A percentile compares a stretch with the other conserved stretches of the same genome.
Evolutionary conservation across 2,888 invertebrate genomes (phyloP).

Genomic region (Drosophila rubida): DNA sequence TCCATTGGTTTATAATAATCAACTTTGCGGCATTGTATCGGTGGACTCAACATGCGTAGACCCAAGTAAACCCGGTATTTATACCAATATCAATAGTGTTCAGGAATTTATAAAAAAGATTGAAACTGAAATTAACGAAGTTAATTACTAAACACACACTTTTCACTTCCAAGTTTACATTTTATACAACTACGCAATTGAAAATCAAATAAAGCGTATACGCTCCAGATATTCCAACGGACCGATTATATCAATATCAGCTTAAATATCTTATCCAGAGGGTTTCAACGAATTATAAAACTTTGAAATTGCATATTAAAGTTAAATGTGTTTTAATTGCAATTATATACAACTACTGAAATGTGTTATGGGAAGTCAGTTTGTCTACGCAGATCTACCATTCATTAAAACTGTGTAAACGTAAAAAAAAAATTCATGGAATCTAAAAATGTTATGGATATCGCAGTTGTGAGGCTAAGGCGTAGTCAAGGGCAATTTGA

Average conservation of each 20-base stretch:
- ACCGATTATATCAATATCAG: too few relatives aligned
- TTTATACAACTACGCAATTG: too few relatives aligned
- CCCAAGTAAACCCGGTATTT: conserved; percentile 27
- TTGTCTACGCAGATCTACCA: not conserved
- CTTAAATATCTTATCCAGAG: too few relatives aligned
- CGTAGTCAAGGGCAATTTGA: conserved; percentile 1
- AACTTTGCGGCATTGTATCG: conserved; percentile 42
- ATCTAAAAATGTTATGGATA: conserved; percentile 7
- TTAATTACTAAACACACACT: too few relatives aligned
- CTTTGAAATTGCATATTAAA: too few relatives aligned
- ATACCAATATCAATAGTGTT: conserved; percentile 22
- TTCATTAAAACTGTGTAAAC: not conserved
- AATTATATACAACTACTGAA: too few relatives aligned
- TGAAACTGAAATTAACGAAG: not conserved
- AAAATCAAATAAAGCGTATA: too few relatives aligned
- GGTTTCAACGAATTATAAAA: too few relatives aligned
- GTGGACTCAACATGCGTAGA: conserved; percentile 17
- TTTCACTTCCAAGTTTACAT: too few relatives aligned
- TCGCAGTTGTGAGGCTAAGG: conserved; percentile 1
- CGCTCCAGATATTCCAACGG: too few relatives aligned
- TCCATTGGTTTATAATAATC: conserved; percentile 23
- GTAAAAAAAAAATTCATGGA: not conserved
- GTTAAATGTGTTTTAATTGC: too few relatives aligned
- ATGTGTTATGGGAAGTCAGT: too few relatives aligned
- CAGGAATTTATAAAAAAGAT: not conserved